Base-by-base conservation (phyloP, 2,113 vertebrate species). In the Pseudorectes ferrugineus region DNA sequence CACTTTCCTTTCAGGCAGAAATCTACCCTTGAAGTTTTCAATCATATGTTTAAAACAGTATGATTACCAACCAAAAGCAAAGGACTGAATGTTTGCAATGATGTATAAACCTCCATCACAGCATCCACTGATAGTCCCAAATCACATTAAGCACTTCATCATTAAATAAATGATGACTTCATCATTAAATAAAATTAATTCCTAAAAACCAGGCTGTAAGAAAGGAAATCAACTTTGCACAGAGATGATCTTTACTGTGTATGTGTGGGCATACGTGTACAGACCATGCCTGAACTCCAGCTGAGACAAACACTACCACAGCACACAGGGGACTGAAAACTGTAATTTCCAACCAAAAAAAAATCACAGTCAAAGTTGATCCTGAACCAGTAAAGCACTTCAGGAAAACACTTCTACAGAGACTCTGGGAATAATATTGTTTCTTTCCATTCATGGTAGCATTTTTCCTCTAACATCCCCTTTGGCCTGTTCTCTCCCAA, bases 201-300 rank as follows among this genome's bases (percentile, higher is more conserved):
- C 73, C 88, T 93, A 82, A 93, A 96, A 92, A 73, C 63, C 74
- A 91, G 57, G 19, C 46, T 73, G 28, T 49, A 76, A 93, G 71
- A 81, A 92, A 91, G 40, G 48, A 85, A 89, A 54, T 62, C 49
- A 68, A 7, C 78, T 91, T 82, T 85, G 75, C 61, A 57, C 36
- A 83, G 63, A 89, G 84, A 68, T 43, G 52, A 86, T 87, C 71
- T 95, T 70, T 51, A 80, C 26, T 80, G 25, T 26, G 9, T 33
- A 80, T 61, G 52, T 77, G 78, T 83, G 65, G 78, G 88, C 77
- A 88, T 12, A 4, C 49, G 72, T 71, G 33, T 58, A 85, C 23
- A 96, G 75, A 92, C 38, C 70, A 65, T 61, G 81, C 36, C 71
- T 85, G 75, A 92, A 70, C 71, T 93, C 67, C 91, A 93, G 55